Conservation (phyloP, 2,113 vertebrate genomes). For the Vulpes ferrilata region DNA sequence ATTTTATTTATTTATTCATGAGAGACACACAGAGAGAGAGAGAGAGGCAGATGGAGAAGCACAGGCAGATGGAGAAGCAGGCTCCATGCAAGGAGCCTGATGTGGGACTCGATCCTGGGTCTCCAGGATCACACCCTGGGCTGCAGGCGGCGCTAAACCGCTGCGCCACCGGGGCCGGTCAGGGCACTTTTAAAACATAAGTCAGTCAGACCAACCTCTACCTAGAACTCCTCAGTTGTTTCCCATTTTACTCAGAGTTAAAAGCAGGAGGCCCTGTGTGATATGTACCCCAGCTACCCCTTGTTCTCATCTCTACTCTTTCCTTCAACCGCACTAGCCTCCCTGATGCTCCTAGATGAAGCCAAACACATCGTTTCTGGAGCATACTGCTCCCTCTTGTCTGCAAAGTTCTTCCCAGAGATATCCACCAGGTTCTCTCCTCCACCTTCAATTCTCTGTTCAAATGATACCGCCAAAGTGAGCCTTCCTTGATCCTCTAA, state of each 20-base stretch:
- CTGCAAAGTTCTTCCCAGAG: neutral
- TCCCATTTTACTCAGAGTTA: neutral
- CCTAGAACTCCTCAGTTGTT: neutral
- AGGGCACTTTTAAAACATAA: neutral
- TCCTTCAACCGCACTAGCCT: neutral
- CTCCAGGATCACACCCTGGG: too few species aligned
- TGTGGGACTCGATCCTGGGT: too few species aligned
- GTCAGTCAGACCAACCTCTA: neutral
- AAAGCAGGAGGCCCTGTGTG: neutral
- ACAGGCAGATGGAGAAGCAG: too few species aligned
- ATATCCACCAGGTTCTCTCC: neutral
- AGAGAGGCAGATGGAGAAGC: too few species aligned
- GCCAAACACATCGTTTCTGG: neutral
- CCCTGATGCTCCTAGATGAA: neutral
- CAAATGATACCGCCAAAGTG: neutral
- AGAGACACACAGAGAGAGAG: too few species aligned
- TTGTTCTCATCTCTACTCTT: neutral
- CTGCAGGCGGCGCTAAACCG: too few species aligned
- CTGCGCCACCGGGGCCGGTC: neutral
- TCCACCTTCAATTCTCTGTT: neutral
- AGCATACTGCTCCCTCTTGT: neutral
- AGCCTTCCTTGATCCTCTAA: neutral
- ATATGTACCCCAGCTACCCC: neutral
- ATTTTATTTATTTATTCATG: too few species aligned
- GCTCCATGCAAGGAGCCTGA: too few species aligned